phyloP scores from a whole-genome alignment of 2,113 vertebrate genomes.

The Cavia porcellus region DNA sequence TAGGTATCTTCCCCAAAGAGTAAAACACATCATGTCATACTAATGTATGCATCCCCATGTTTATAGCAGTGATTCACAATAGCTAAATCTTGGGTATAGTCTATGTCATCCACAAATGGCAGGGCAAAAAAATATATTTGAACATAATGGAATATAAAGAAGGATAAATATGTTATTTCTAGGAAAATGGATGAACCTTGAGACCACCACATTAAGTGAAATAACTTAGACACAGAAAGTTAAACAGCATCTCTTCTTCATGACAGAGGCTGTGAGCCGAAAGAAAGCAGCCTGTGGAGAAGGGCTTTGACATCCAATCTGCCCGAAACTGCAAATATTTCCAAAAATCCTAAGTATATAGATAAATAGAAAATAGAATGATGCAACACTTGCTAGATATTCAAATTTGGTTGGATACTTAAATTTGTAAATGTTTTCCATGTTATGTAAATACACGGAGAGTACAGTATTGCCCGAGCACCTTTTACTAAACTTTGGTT shows the following conservation, averaged over 20 bases:
- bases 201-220: neutral
- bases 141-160: too few species aligned
- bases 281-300: too few species aligned
- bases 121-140: too few species aligned
- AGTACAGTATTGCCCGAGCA: neutral
- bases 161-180: neutral
- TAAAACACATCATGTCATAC: neutral
- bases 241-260: neutral
- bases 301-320: neutral
- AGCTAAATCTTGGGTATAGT: neutral
- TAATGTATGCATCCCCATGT: neutral
- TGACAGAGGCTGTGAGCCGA: neutral
- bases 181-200: neutral
- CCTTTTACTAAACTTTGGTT: neutral
- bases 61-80: neutral
- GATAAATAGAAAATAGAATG: neutral
- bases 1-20: too few species aligned
- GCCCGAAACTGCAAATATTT: neutral
- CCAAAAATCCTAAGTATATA: neutral
- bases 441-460: neutral
- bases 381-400: neutral
- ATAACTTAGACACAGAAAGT: neutral
- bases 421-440: neutral
- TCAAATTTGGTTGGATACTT: neutral
- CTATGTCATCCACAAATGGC: too few species aligned